A percentile compares a stretch with the other conserved stretches of the same genome.
Conservation (phyloP, 2,888 invertebrate genomes). For the Ceraclea dissimilis region DNA sequence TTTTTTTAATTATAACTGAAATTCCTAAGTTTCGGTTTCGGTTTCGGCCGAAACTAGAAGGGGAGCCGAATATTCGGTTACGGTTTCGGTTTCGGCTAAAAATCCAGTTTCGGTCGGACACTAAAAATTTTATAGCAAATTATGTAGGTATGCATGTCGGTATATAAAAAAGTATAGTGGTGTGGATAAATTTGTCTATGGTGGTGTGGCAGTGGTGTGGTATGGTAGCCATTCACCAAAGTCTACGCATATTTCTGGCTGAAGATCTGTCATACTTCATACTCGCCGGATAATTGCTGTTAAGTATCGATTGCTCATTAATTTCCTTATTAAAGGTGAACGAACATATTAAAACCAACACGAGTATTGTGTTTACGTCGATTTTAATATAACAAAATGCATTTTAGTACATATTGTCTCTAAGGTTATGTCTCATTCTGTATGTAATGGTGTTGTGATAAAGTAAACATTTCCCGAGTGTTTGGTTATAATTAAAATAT, state of each 20-base stretch:
- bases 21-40: too few relatives aligned
- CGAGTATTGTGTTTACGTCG: not conserved
- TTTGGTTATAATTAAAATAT: slow-evolving; percentile 10
- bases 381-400: not conserved
- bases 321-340: slow-evolving; percentile 3
- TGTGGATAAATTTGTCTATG: not conserved
- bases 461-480: slow-evolving; percentile 5
- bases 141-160: not conserved
- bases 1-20: too few relatives aligned
- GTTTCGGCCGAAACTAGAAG: too few relatives aligned
- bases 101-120: too few relatives aligned
- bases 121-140: not conserved
- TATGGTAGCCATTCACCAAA: slow-evolving; percentile 1
- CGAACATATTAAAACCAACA: not conserved
- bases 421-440: slow-evolving; percentile 16
- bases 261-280: slow-evolving; percentile 13
- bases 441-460: slow-evolving; percentile 4
- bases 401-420: not conserved
- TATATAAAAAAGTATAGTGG: not conserved
- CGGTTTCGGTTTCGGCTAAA: too few relatives aligned
- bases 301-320: slow-evolving; percentile 13
- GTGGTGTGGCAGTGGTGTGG: not conserved
- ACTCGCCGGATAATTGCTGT: slow-evolving; percentile 14
- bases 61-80: too few relatives aligned
- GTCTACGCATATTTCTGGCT: slow-evolving; percentile 3